phyloP scores from a whole-genome alignment of 2,113 vertebrate species.

The Nycticebus coucang region DNA sequence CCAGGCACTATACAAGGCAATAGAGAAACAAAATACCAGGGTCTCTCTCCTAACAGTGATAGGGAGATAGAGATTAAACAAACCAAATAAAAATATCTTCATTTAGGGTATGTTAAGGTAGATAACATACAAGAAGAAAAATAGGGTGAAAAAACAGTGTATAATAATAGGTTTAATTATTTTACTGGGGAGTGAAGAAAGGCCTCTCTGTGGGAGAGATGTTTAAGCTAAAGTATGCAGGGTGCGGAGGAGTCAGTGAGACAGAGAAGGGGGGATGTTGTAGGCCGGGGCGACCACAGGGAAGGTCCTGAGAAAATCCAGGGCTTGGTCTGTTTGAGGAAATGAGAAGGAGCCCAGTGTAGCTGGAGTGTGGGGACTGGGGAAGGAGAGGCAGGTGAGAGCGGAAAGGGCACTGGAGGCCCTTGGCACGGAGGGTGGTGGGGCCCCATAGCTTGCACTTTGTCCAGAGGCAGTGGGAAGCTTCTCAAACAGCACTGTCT shows the following conservation, averaged over 20 bases:
- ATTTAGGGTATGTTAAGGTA: not conserved
- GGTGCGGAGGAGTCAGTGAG: not conserved
- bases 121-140: not conserved
- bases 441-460: not conserved
- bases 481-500: not conserved
- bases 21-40: not conserved
- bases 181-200: not conserved
- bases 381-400: not conserved
- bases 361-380: too few species aligned
- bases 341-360: not conserved
- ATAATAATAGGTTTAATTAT: not conserved
- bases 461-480: not conserved
- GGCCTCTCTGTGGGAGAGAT: not conserved
- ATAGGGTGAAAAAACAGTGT: not conserved
- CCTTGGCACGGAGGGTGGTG: too few species aligned
- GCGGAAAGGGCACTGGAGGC: not conserved
- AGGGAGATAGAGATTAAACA: not conserved
- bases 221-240: not conserved
- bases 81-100: not conserved
- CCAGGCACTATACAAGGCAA: not conserved
- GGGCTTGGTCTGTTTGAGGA: not conserved
- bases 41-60: not conserved
- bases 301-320: too few species aligned
- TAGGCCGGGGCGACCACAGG: not conserved
- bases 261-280: not conserved